phyloP scores from a whole-genome alignment of 2,113 vertebrate species.

The Gavialis gangeticus region DNA sequence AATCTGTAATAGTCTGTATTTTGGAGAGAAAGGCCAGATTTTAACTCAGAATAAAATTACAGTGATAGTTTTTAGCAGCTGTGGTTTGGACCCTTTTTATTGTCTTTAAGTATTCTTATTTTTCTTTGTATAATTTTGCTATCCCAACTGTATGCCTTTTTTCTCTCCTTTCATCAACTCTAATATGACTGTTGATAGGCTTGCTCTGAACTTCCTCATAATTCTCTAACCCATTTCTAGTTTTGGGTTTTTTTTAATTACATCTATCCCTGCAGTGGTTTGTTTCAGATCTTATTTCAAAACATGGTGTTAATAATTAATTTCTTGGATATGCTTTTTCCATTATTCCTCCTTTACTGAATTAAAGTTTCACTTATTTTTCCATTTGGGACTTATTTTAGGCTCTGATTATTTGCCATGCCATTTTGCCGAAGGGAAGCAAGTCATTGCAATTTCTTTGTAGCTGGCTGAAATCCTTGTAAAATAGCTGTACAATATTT shows the following conservation, averaged over 20 bases:
- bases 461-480: not conserved
- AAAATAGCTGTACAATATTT: not conserved
- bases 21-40: not conserved
- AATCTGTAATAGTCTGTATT: not conserved
- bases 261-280: not conserved
- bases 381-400: not conserved
- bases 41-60: not conserved
- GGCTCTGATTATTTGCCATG: not conserved
- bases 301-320: slow-evolving; percentile 15
- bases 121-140: not conserved
- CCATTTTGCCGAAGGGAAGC: not conserved
- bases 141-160: not conserved
- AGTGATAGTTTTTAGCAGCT: not conserved
- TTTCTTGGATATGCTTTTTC: not conserved
- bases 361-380: not conserved
- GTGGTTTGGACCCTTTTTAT: not conserved
- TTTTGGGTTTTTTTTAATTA: not conserved
- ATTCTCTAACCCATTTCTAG: not conserved
- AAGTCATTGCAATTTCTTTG: not conserved
- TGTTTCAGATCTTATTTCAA: not conserved
- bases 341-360: not conserved
- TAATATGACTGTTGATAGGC: not conserved
- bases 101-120: not conserved
- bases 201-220: not conserved
- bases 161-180: not conserved